Base-by-base conservation (phyloP, 1,140 invertebrate species). In the Danaus plexippus region DNA sequence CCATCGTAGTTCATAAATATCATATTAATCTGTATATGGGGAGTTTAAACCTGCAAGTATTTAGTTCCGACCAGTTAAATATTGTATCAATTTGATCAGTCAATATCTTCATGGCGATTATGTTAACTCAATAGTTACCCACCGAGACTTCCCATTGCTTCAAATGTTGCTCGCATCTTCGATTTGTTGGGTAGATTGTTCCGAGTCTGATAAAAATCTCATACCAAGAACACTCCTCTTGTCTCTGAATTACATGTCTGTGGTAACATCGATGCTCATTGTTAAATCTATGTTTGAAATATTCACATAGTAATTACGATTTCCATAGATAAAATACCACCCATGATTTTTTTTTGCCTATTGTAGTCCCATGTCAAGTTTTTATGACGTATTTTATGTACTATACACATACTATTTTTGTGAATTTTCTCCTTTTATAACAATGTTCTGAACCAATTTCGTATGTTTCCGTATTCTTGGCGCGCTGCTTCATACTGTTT, bases 251-350 rank as follows among this genome's bases (percentile, higher is more conserved):
- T 74, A 74, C 67, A 74, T 66, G 68, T 77, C 69, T 60, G 57
- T 61, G 64, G 58, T 59, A 71, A 75, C 75, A 71, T 61, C 61
- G 56, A 74, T 67, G 66, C 59, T 79, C 69, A 77, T 82, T 69
- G 69, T 80, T 78, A 80, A 76, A 55, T 73, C 69, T 69, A 75
- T 71, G 75, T 80, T 81, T 75, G 73, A 82, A 78, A 81, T 77
- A 75, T 82, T 77, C 79, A 74, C 68, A 68, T 58, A 55, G 68
- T 80, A 80, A 82, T 82, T 80, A 80, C 63, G 73, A 81, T 85
- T 71, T 56, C 42, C 13, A 64, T 61, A 61, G 81, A 82, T 85
- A 78, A 75, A 32, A 63, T 52, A 46, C 61, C 61, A 67, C 63
- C 57, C 61, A 58, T 52, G 69, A 68, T 59, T 46, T 66, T 55